Conservation (phyloP, 2,113 vertebrate species). For the Cinclus mexicanus region DNA sequence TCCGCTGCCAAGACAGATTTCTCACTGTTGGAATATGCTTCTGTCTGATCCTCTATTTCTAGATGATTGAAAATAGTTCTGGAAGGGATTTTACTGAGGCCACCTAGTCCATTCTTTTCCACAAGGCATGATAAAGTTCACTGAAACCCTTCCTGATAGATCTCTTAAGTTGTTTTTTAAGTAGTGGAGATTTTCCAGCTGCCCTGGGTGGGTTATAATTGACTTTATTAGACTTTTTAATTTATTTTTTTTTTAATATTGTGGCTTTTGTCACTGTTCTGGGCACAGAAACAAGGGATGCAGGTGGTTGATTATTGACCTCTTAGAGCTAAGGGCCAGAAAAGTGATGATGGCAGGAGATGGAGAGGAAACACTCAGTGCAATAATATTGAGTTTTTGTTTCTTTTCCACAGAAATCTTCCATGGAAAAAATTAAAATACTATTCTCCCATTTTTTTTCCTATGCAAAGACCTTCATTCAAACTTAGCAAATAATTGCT, state of each 20-base stretch:
- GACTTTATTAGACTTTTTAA: not conserved
- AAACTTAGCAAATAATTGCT: not conserved
- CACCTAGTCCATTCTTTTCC: not conserved
- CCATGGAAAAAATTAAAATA: not conserved
- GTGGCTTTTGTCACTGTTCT: not conserved
- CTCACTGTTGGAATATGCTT: not conserved
- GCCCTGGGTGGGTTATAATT: not conserved
- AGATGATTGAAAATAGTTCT: not conserved
- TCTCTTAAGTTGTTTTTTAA: not conserved
- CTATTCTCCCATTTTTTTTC: not conserved
- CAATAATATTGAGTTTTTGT: not conserved
- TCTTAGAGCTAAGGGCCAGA: not conserved
- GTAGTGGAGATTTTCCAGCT: not conserved
- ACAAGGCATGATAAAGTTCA: not conserved
- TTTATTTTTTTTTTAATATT: not conserved
- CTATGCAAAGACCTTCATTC: not conserved
- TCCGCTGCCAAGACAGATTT: not conserved
- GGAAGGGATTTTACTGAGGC: not conserved
- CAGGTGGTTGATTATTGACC: not conserved
- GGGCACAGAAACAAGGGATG: not conserved
- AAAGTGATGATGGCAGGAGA: not conserved
- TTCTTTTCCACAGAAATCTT: not conserved
- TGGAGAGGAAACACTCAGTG: not conserved
- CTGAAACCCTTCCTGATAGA: not conserved
- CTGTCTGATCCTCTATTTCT: not conserved